These are phyloP conservation scores for Tipula lateralis DNA, from an alignment of 2,888 invertebrate species.

Conservation along the genomic window DNA sequence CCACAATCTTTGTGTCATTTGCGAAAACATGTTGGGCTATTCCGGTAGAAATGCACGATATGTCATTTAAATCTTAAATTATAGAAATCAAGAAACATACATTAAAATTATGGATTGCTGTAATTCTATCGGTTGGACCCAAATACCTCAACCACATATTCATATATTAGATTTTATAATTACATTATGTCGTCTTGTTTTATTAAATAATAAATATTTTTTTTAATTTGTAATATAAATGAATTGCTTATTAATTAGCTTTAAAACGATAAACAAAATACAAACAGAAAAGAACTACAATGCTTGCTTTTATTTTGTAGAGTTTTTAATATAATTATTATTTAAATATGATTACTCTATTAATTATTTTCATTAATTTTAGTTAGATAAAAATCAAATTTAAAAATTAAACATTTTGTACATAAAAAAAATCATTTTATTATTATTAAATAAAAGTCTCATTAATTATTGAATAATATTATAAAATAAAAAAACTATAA, in stretches of 20 bases:
- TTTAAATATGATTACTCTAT: neutral
- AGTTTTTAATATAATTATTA: neutral
- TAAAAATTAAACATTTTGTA: neutral
- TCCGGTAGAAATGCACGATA: too few relatives aligned
- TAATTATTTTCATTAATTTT: neutral
- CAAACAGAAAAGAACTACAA: neutral
- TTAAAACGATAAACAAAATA: neutral
- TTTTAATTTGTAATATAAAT: neutral
- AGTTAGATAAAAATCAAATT: neutral
- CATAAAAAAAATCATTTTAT: neutral
- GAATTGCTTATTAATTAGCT: conserved; percentile 1
- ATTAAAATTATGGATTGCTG: too few relatives aligned
- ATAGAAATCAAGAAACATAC: too few relatives aligned
- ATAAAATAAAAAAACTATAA: neutral
- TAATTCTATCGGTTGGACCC: neutral
- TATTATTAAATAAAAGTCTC: conserved; percentile 1
- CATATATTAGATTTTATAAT: neutral
- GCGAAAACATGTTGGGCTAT: too few relatives aligned
- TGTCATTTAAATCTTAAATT: too few relatives aligned
- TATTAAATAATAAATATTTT: neutral
- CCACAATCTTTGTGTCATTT: too few relatives aligned
- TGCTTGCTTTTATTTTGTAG: neutral
- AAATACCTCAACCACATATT: neutral
- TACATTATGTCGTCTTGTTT: neutral
- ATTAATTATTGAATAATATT: conserved; percentile 19